A percentile compares a stretch with the other conserved stretches of the same genome.
These are phyloP conservation scores for Strigamia crassipes DNA, from an alignment of 2,888 invertebrate species.

Conservation along the genomic window DNA sequence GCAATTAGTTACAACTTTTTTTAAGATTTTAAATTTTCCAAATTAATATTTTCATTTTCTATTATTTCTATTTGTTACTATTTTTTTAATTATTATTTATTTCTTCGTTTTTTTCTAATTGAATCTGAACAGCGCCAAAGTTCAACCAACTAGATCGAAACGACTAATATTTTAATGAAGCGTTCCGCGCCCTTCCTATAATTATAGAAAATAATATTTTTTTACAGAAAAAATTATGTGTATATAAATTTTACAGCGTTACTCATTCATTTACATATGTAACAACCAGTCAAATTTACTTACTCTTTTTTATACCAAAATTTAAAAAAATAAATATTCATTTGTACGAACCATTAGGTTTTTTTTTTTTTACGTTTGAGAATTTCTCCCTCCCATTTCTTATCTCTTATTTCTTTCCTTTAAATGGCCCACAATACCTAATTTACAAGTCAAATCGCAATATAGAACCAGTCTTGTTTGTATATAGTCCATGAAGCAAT, in stretches of 20 bases:
- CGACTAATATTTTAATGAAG: neutral
- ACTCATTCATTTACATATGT: constrained; percentile 2
- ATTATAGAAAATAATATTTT: neutral
- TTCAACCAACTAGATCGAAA: constrained; percentile 2
- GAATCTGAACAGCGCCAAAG: neutral
- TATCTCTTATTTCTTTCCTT: neutral
- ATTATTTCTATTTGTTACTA: too few relatives aligned
- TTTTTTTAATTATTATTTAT: neutral
- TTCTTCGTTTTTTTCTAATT: neutral
- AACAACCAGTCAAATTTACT: neutral
- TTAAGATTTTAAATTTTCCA: too few relatives aligned
- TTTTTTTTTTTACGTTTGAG: neutral
- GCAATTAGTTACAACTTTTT: too few relatives aligned
- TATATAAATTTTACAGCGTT: neutral
- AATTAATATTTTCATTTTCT: too few relatives aligned
- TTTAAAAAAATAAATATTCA: neutral
- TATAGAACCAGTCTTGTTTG: too few relatives aligned
- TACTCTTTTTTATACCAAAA: neutral
- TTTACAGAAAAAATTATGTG: neutral
- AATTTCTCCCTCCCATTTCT: neutral
- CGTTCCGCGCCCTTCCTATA: neutral
- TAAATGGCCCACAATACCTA: neutral
- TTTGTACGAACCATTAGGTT: neutral
- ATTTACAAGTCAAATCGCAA: neutral
- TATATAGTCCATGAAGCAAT: too few relatives aligned